These are phyloP conservation scores for Orycteropus afer DNA, from an alignment of 2,113 vertebrate genomes.

Conservation along the genomic window DNA sequence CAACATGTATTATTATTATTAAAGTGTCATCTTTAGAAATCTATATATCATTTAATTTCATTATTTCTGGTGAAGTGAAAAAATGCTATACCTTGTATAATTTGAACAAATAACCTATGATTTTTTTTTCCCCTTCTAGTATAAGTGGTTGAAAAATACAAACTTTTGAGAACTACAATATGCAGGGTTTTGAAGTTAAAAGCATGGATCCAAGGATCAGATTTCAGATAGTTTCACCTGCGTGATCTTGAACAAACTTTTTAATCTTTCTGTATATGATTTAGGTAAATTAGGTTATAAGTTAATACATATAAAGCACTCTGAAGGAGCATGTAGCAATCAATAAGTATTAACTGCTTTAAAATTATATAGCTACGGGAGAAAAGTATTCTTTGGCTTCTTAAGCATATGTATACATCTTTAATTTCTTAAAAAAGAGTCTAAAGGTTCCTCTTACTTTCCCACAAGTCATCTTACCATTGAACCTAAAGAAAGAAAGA, in stretches of 20 bases:
- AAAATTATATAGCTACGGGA: background rate
- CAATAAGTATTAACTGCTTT: background rate
- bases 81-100: background rate
- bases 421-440: background rate
- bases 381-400: background rate
- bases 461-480: background rate
- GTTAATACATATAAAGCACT: background rate
- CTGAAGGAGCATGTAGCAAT: background rate
- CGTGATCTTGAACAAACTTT: background rate
- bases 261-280: background rate
- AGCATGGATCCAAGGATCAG: background rate
- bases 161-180: conserved; percentile 5
- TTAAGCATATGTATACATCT: background rate
- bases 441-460: background rate
- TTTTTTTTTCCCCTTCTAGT: background rate
- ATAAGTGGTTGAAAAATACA: background rate
- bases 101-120: background rate
- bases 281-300: background rate
- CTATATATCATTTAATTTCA: conserved; percentile 27
- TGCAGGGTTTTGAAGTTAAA: background rate
- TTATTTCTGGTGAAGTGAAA: background rate
- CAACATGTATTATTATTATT: background rate
- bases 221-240: background rate
- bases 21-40: background rate
- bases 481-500: background rate